Evolutionary conservation across 2,797 vertebrate species (phyloP).

Genomic region (Poecilia wingei): DNA sequence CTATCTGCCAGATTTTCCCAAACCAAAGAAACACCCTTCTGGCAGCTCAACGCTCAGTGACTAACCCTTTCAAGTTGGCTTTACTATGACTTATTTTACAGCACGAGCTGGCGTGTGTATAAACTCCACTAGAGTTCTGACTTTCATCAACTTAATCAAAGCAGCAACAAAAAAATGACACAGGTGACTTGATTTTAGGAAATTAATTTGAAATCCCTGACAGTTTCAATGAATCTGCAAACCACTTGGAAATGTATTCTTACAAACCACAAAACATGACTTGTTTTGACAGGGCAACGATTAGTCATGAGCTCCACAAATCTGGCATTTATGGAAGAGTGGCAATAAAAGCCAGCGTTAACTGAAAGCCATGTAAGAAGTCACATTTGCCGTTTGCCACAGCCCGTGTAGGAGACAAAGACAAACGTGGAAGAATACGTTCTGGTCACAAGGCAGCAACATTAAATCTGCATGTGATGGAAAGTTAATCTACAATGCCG

Average conservation of each 20-base stretch:
- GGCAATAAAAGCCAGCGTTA: not conserved
- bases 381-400: not conserved
- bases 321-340: not conserved
- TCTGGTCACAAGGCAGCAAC: not conserved
- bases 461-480: not conserved
- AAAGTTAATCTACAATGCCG: not conserved
- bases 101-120: constrained; percentile 47
- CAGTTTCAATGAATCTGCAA: not conserved
- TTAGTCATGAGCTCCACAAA: not conserved
- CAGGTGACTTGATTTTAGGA: not conserved
- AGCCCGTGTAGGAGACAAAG: not conserved
- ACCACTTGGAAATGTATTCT: not conserved
- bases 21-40: constrained; percentile 60
- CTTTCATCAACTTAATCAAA: constrained; percentile 53
- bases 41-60: constrained; percentile 47
- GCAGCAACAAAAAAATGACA: constrained; percentile 4
- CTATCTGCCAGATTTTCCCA: constrained; percentile 63
- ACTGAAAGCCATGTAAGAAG: not conserved
- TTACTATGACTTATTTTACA: constrained; percentile 51
- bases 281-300: not conserved
- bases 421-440: not conserved
- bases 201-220: not conserved
- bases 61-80: constrained; percentile 66
- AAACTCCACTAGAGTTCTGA: constrained; percentile 59
- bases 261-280: not conserved